phyloP scores from a whole-genome alignment of 1,140 invertebrate species.

The Sitodiplosis mosellana region DNA sequence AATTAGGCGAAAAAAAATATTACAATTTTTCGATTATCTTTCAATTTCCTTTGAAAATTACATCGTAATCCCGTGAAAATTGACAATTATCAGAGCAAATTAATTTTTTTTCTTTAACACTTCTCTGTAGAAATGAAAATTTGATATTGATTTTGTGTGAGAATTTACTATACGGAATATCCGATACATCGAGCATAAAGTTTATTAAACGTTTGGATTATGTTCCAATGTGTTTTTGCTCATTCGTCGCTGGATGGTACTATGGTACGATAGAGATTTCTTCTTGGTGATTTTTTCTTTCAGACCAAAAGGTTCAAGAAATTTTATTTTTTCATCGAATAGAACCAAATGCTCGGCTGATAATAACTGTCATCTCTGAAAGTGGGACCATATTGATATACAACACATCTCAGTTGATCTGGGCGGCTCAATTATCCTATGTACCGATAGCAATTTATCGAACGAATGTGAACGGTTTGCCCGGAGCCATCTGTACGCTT shows the following conservation, averaged over 20 bases:
- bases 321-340: slow-evolving; percentile 3
- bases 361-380: slow-evolving; percentile 36
- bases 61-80: no score
- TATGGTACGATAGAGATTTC: slow-evolving; percentile 14
- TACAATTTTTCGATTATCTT: no score
- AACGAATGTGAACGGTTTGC: slow-evolving; percentile 16
- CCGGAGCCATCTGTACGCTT: slow-evolving; percentile 18
- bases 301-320: not conserved
- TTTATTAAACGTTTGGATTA: slow-evolving; percentile 23
- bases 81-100: no score
- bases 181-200: slow-evolving; percentile 18
- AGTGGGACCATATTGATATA: slow-evolving; percentile 46
- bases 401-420: slow-evolving; percentile 47
- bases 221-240: slow-evolving; percentile 19
- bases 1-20: no score
- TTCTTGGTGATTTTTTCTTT: not conserved
- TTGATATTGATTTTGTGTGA: slow-evolving; percentile 20
- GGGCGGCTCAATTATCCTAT: slow-evolving; percentile 43
- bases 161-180: slow-evolving; percentile 16
- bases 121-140: slow-evolving; percentile 1
- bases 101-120: no score
- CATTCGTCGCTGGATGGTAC: slow-evolving; percentile 21
- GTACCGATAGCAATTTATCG: slow-evolving; percentile 20
- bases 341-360: slow-evolving; percentile 34
- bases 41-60: no score